phyloP scores from a whole-genome alignment of 2,888 invertebrate genomes.

The Seira sanloemensis region DNA sequence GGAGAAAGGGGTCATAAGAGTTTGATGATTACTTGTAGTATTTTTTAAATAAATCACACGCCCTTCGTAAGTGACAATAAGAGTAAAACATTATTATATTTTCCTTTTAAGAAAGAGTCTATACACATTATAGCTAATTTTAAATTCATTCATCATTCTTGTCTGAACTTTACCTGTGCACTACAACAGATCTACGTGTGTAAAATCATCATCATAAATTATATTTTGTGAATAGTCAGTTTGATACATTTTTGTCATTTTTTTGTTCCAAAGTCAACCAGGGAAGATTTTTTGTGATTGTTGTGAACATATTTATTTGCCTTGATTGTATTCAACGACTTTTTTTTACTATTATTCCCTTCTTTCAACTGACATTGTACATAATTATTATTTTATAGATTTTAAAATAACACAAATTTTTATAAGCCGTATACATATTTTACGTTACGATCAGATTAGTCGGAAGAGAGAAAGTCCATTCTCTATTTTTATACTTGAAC shows the following conservation, averaged over 20 bases:
- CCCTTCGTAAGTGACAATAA: conserved; percentile 55
- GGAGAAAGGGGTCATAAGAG: conserved; percentile 20
- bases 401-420: too few species aligned
- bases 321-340: conserved; percentile 6
- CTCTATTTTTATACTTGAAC: too few species aligned
- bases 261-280: conserved; percentile 15
- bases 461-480: too few species aligned
- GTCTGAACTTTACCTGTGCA: conserved; percentile 12
- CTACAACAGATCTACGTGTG: background rate
- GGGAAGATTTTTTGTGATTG: conserved; percentile 48
- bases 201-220: conserved; percentile 22
- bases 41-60: conserved; percentile 14
- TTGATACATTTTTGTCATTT: conserved; percentile 21
- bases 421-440: too few species aligned
- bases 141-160: too few species aligned
- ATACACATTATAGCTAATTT: conserved; percentile 17
- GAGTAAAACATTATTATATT: too few species aligned
- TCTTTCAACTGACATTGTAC: conserved; percentile 30
- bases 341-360: conserved; percentile 15
- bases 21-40: conserved; percentile 40
- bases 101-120: conserved; percentile 12
- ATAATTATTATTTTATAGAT: too few species aligned
- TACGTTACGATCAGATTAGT: too few species aligned
- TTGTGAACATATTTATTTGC: conserved; percentile 22
- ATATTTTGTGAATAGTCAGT: conserved; percentile 60